Evolutionary conservation across 2,888 invertebrate genomes (phyloP).

Genomic region (Siphlonurus alternatus): DNA sequence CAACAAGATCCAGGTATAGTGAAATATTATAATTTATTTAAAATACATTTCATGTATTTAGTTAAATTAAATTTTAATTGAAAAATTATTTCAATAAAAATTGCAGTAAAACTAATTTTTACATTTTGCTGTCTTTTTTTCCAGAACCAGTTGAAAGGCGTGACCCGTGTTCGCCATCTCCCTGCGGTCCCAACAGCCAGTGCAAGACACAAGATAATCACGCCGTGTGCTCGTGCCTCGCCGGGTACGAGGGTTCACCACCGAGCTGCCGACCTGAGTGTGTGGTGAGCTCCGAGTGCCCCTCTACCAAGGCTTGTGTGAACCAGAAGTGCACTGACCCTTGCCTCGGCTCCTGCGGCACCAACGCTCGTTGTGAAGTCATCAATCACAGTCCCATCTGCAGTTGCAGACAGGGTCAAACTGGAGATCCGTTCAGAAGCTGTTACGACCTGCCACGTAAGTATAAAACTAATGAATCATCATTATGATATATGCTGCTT

Average conservation of each 20-base stretch:
- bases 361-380: slow-evolving; percentile 21
- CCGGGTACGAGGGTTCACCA: slow-evolving; percentile 49
- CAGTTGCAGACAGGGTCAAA: slow-evolving; percentile 21
- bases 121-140: background rate
- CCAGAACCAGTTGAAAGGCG: slow-evolving; percentile 14
- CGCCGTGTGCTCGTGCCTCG: slow-evolving; percentile 56
- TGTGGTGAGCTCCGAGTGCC: slow-evolving; percentile 22
- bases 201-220: slow-evolving; percentile 39
- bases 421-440: slow-evolving; percentile 43
- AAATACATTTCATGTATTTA: background rate
- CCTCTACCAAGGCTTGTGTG: slow-evolving; percentile 21
- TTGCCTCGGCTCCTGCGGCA: slow-evolving; percentile 22
- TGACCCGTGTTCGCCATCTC: slow-evolving; percentile 37
- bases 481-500: background rate
- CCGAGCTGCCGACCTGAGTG: slow-evolving; percentile 28
- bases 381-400: slow-evolving; percentile 23
- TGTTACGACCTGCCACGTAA: slow-evolving; percentile 37
- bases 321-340: slow-evolving; percentile 23
- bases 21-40: background rate
- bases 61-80: background rate
- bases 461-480: slow-evolving; percentile 30
- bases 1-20: slow-evolving; percentile 24
- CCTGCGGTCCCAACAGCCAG: slow-evolving; percentile 62
- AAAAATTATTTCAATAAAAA: background rate
- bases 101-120: background rate